Conservation (phyloP, 2,888 invertebrate genomes). For the Disparrhopalites patrizii region DNA sequence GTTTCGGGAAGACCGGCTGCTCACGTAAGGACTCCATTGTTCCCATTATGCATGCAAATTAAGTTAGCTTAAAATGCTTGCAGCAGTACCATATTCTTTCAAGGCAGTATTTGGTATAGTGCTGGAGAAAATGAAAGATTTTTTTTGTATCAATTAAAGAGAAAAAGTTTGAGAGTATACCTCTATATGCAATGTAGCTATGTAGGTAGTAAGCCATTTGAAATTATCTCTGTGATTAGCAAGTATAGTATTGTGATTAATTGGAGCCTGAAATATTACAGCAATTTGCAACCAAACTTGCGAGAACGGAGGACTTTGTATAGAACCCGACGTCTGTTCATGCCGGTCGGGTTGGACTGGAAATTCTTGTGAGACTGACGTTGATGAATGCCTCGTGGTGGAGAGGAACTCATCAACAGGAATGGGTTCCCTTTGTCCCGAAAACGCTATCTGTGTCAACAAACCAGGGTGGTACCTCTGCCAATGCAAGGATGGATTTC, state of each 20-base stretch:
- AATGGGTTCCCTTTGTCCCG: constrained; percentile 58
- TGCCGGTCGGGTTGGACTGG: constrained; percentile 80
- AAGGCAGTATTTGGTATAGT: too few relatives aligned
- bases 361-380: constrained; percentile 75
- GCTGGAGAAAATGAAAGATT: too few relatives aligned
- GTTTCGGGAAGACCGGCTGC: constrained; percentile 60
- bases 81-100: too few relatives aligned
- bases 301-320: constrained; percentile 77
- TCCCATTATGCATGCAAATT: too few relatives aligned
- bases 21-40: constrained; percentile 64
- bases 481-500: constrained; percentile 74
- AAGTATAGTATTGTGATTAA: background rate
- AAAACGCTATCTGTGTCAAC: constrained; percentile 75
- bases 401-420: constrained; percentile 55
- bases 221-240: background rate
- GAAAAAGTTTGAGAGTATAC: too few relatives aligned
- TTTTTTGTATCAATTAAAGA: too few relatives aligned
- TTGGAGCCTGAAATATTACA: constrained; percentile 52
- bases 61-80: too few relatives aligned
- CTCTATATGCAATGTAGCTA: too few relatives aligned
- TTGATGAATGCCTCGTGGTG: constrained; percentile 75
- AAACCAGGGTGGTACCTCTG: constrained; percentile 88
- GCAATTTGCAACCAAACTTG: constrained; percentile 76
- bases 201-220: too few relatives aligned
- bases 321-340: constrained; percentile 69